Percentiles rank a stretch among this genome's conserved stretches.
These are phyloP conservation scores for Aporophyla nigra DNA, from an alignment of 2,888 invertebrate species.

Conservation along the genomic window DNA sequence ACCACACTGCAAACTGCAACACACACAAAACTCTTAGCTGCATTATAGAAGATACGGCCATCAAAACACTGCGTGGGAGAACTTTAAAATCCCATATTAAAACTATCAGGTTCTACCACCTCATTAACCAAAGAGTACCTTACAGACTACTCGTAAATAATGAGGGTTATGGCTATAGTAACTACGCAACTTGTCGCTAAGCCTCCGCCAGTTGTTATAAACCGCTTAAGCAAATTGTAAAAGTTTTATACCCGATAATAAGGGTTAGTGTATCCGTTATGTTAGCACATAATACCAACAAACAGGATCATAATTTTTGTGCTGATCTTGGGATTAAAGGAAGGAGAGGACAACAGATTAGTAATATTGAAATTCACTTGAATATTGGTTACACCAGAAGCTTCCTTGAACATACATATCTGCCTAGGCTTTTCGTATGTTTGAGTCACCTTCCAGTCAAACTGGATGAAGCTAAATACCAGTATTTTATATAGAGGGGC, in stretches of 20 bases:
- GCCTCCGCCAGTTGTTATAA: slow-evolving; percentile 63
- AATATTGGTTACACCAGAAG: neutral
- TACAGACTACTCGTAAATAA: slow-evolving; percentile 69
- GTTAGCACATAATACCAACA: slow-evolving; percentile 25
- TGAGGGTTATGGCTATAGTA: slow-evolving; percentile 63
- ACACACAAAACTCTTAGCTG: neutral
- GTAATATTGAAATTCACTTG: neutral
- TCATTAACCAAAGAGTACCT: slow-evolving; percentile 49
- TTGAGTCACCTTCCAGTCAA: too few relatives aligned
- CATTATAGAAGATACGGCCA: slow-evolving; percentile 12
- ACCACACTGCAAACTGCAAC: neutral
- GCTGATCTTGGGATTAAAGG: slow-evolving; percentile 38
- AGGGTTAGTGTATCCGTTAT: slow-evolving; percentile 46
- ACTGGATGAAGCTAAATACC: too few relatives aligned
- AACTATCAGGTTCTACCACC: slow-evolving; percentile 59
- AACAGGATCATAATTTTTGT: slow-evolving; percentile 48
- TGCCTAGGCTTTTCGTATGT: too few relatives aligned
- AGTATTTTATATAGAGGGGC: too few relatives aligned
- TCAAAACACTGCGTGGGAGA: slow-evolving; percentile 40
- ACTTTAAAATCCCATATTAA: slow-evolving; percentile 53
- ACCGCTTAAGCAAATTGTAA: slow-evolving; percentile 65
- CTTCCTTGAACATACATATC: neutral
- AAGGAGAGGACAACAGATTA: neutral
- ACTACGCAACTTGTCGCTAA: slow-evolving; percentile 64
- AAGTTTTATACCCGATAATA: slow-evolving; percentile 61